Base-by-base conservation (phyloP, 2,888 invertebrate genomes). In the Patella caerulea region DNA sequence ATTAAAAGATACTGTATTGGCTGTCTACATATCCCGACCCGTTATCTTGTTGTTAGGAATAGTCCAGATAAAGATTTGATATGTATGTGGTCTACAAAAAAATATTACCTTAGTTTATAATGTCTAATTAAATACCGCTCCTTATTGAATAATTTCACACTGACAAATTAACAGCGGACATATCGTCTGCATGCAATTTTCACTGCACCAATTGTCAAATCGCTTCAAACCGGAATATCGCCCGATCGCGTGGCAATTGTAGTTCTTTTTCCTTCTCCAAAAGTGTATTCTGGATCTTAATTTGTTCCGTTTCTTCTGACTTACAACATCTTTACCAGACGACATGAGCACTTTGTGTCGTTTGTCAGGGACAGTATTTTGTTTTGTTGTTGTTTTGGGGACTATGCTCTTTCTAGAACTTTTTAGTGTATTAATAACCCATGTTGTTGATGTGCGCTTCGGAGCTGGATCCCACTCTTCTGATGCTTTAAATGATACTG, bases 191-290 rank as follows among this genome's bases (percentile, higher is more conserved):
- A 72, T 59, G 71, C 85, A 85, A 34, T 83, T 83, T 45, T 75
- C 73, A 2, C 75, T 65, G 59, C 85, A 85, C 85, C 85, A 85
- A 14, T 82, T 76, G 71, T 85, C 84, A 71, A 82, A 85, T 34
- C 82, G 79, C 12, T 45, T 17, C 29, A 80, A 65, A 3, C 82
- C 82, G 0, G 75, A 52, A 54, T 84, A 83, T 3, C 77, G 77
- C 0, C 85, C 84, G 12, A 79, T 80, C 0, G 83, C 85, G 17
- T 55, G 71, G 74, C 85, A 85, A 29, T 59, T 72, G 0, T 71
- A 59, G 9, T 70, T 69, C 54, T 71, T 45, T 45, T 69, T 55
- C 45, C 19, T 54, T 12, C 55, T 52, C 54, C 72, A 14, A 7
- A 45, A 24, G 2, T 73, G 53, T 24, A 11, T 75, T 54, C n/a